Base-by-base conservation (phyloP, 1,140 invertebrate species). In the Drosophila pachea region DNA sequence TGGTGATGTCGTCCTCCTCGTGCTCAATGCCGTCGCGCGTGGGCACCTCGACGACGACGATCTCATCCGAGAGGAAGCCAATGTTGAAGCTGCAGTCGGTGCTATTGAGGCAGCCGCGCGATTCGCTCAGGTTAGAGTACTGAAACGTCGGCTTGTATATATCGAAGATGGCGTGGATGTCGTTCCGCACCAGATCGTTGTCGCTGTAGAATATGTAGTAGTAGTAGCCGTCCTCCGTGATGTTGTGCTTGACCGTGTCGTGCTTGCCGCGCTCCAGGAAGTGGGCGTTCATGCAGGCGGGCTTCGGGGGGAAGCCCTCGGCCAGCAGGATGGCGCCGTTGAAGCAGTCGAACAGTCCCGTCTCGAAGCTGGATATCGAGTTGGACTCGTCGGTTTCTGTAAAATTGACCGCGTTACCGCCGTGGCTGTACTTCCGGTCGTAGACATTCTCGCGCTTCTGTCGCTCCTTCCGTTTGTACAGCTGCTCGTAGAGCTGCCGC, bases 161-260 rank as follows among this genome's bases (percentile, higher is more conserved):
- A 90, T 95, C 94, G 89, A 96, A 96, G 68, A 95, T 91, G 8
- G 94, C 94, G 89, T 95, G 94, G 70, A 96, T 94, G 84, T 94
- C 93, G 89, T 96, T 96, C 5, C 90, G 91, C 7, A 93, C 92
- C 62, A 93, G 90, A 88, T 96, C 95, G 90, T 95, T 95, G 84
- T 96, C 95, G 76, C 94, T 95, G 78, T 95, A 96, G 90, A 96
- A 96, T 68, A 96, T 95, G 84, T 95, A 96, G 90, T 96, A 96
- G 88, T 95, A 96, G 88, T 96, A 96, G 7, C 94, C 95, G 89
- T 95, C 93, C 42, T 92, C 90, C 31, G 90, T 88, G 9, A 95
- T 93, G 70, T 95, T 91, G 81, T 95, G 94, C 52, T 91, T 88
- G 78, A 94, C 92, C 83, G 93, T 92, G 50, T 92, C 92, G 32